phyloP scores from a whole-genome alignment of 1,140 invertebrate species.

The Drosophila hydei region DNA sequence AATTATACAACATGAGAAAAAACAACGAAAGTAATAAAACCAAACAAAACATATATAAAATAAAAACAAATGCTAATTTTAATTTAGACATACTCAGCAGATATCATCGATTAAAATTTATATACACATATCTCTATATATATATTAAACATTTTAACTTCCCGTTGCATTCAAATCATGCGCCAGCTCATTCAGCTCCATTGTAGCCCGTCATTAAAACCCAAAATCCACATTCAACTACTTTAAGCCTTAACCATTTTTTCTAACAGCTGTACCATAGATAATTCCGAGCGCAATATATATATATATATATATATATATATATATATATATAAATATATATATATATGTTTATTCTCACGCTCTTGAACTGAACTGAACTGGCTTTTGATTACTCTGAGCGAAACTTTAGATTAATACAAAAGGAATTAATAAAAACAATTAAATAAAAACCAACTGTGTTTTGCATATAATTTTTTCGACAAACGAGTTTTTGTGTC shows the following conservation, averaged over 20 bases:
- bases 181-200: conserved; percentile 9
- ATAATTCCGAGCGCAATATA: neutral
- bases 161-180: conserved; percentile 31
- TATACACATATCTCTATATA: conserved; percentile 17
- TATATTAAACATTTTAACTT: conserved; percentile 62
- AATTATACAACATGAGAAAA: conserved; percentile 66
- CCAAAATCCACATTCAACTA: conserved; percentile 36
- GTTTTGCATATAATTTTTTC: conserved; percentile 45
- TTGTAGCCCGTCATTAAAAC: neutral
- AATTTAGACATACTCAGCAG: conserved; percentile 58
- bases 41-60: conserved; percentile 61
- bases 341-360: conserved; percentile 27
- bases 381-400: conserved; percentile 23
- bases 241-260: conserved; percentile 59
- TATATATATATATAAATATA: conserved; percentile 2
- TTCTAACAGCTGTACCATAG: conserved; percentile 75
- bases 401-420: conserved; percentile 27
- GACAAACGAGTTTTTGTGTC: conserved; percentile 18
- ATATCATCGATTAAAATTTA: conserved; percentile 38
- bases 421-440: conserved; percentile 49
- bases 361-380: conserved; percentile 18
- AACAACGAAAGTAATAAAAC: conserved; percentile 51
- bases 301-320: neutral
- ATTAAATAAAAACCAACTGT: conserved; percentile 38
- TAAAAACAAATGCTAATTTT: conserved; percentile 68